Base-by-base conservation (phyloP, 2,797 vertebrate genomes). In the Aldrovandia affinis region DNA sequence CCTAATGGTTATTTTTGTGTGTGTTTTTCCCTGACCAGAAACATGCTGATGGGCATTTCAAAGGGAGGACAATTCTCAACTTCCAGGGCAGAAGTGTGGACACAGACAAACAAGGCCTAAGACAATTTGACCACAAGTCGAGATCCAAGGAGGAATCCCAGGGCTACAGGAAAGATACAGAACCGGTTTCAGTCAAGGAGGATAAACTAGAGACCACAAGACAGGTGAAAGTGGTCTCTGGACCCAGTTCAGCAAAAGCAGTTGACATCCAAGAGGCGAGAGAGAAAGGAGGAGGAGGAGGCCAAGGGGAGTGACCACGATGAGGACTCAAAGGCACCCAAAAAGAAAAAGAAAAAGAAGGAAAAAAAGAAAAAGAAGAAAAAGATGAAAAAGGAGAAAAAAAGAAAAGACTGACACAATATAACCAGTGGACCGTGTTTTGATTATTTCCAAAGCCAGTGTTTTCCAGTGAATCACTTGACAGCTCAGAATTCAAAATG, bases 11-110 rank as follows among this genome's bases (percentile, higher is more conserved):
- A n/a, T 47, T 39, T 9, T 47, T 77, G 36, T 77, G 9, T 33
- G 85, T 78, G 84, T 80, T 39, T 85, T 80, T 87, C 22, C 44
- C 91, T 91, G 75, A 78, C 86, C 93, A 99, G 98, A 96, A 96
- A 96, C 95, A 97, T 89, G 94, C 96, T 86, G 95, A 96, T 83
- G 96, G 97, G 91, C 90, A 97, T 15, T 99, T 99, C 83, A 98
- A 99, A 89, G 95, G 96, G 86, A 95, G 95, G 82, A 96, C 98
- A 86, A 98, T 97, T 88, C 92, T 98, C 87, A 97, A 98, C 88
- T 96, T 96, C 18, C 97, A 98, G 25, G 96, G 96, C 20, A 96
- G 96, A 39, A 92, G 97, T 83, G 93, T 95, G 5, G 93, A 94
- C 86, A 90, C 94, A 75, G 95, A 95, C 88, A 92, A 92, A 63